Evolutionary conservation across 2,113 vertebrate species (phyloP).

Genomic region (Castor canadensis): DNA sequence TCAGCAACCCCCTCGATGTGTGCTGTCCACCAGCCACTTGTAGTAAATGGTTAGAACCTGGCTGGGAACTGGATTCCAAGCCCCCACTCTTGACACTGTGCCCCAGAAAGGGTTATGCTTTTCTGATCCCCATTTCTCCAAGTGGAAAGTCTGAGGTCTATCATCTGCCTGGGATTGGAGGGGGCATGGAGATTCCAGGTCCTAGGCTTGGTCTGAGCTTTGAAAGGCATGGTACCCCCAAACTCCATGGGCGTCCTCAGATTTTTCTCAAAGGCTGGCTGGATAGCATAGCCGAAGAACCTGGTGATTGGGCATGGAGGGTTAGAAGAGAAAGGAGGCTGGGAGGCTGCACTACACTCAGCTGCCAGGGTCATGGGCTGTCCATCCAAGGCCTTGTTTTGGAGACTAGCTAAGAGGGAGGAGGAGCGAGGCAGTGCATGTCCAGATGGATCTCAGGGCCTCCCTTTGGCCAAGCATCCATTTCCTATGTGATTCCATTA

Average conservation of each 20-base stretch:
- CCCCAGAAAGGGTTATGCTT: neutral
- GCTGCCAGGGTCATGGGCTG: neutral
- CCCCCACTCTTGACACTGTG: neutral
- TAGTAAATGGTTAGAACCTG: neutral
- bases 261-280: neutral
- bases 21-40: accelerated
- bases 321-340: neutral
- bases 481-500: neutral
- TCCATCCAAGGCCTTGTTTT: neutral
- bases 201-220: accelerated
- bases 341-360: neutral
- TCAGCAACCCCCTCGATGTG: neutral
- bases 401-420: neutral
- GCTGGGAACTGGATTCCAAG: neutral
- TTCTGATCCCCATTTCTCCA: neutral
- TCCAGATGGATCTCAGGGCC: neutral
- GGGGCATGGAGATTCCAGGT: neutral
- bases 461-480: neutral
- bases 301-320: neutral
- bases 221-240: neutral
- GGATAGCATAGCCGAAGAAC: neutral
- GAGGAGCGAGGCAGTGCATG: neutral
- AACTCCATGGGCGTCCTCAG: neutral
- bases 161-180: neutral
- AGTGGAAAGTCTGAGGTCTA: neutral